A percentile compares a stretch with the other conserved stretches of the same genome.
phyloP scores from a whole-genome alignment of 2,888 invertebrate genomes.

The Cephus spinipes region DNA sequence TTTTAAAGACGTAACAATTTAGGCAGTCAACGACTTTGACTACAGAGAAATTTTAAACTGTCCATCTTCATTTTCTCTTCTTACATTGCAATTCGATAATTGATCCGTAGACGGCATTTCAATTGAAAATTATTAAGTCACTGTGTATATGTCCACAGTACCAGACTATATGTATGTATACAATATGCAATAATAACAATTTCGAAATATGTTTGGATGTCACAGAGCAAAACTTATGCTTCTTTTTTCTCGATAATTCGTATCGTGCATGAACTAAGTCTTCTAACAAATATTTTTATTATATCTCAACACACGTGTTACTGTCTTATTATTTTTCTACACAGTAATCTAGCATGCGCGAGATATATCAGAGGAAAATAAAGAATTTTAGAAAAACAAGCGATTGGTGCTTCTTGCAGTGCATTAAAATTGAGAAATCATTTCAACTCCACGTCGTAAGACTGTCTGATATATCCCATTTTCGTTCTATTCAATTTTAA shows the following conservation, averaged over 20 bases:
- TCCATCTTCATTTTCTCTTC: background rate
- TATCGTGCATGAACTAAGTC: background rate
- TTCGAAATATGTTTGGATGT: background rate
- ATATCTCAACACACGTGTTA: too few relatives aligned
- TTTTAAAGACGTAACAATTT: background rate
- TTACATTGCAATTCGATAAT: background rate
- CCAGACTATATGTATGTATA: background rate
- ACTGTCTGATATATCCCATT: constrained; percentile 26
- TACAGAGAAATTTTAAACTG: background rate
- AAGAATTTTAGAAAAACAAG: constrained; percentile 3
- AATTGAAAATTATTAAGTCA: background rate
- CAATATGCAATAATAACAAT: background rate
- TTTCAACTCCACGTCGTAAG: background rate
- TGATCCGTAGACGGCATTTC: background rate
- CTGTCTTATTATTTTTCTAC: background rate
- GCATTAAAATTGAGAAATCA: background rate
- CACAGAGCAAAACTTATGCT: background rate
- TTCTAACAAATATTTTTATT: background rate
- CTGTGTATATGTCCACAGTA: background rate
- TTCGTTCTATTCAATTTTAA: background rate
- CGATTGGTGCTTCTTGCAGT: constrained; percentile 4
- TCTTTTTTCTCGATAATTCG: background rate
- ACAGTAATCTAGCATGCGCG: background rate
- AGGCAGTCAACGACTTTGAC: background rate
- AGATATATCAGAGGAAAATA: constrained; percentile 11